Percentiles rank a stretch among this genome's conserved stretches.
These are phyloP conservation scores for Rhinogobio ventralis DNA, from an alignment of 2,797 vertebrate genomes.

Conservation along the genomic window DNA sequence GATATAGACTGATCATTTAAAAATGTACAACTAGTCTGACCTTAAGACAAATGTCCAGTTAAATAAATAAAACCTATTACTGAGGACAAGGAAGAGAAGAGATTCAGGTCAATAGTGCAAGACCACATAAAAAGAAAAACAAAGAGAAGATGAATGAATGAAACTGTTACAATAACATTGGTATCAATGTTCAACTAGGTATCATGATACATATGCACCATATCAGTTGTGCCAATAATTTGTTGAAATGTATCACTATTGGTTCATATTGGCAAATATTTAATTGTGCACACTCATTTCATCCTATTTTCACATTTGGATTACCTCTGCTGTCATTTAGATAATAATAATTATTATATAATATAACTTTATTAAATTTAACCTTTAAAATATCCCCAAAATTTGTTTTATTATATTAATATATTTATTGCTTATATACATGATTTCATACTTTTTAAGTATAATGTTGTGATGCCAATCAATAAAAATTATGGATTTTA, in stretches of 20 bases:
- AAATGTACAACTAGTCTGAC: constrained; percentile 25
- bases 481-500: not conserved
- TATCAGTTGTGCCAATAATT: not conserved
- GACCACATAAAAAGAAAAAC: not conserved
- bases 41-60: constrained; percentile 31
- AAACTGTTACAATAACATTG: not conserved
- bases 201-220: not conserved
- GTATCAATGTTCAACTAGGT: not conserved
- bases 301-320: not conserved
- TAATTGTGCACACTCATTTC: not conserved
- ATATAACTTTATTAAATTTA: not conserved
- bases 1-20: constrained; percentile 42
- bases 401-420: not conserved
- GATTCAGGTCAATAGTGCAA: not conserved
- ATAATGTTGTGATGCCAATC: not conserved
- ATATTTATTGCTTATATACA: not conserved
- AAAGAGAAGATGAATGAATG: not conserved
- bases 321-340: not conserved
- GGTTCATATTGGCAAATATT: not conserved
- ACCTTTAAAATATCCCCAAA: not conserved
- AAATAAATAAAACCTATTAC: constrained; percentile 10
- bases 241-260: not conserved
- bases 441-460: not conserved
- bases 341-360: not conserved
- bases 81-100: not conserved